Conservation (phyloP, 2,888 invertebrate genomes). For the Gordius sp. region DNA sequence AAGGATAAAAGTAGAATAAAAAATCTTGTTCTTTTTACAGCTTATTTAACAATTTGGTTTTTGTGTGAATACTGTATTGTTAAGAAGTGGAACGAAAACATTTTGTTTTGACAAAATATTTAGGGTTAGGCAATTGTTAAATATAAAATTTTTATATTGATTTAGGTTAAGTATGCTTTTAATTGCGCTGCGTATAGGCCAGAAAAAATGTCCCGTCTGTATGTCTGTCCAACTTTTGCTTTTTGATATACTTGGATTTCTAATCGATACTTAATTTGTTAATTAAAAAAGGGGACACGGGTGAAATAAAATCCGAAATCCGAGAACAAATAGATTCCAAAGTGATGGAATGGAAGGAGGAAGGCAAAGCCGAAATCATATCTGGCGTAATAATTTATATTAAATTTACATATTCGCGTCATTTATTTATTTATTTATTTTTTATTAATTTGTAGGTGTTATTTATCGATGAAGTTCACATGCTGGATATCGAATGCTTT, state of each 20-base stretch:
- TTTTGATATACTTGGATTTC: neutral
- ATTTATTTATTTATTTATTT: neutral
- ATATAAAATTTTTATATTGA: too few species aligned
- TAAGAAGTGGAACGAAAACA: too few species aligned
- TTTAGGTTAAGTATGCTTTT: conserved; percentile 10
- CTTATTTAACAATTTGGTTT: too few species aligned
- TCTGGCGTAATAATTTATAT: conserved; percentile 44
- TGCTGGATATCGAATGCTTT: conserved; percentile 96
- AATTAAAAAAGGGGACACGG: conserved; percentile 55
- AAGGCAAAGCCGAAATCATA: conserved; percentile 92
- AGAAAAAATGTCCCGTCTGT: neutral
- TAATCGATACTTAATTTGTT: neutral
- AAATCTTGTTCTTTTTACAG: too few species aligned
- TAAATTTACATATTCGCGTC: neutral
- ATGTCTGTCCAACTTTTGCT: too few species aligned
- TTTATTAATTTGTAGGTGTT: conserved; percentile 34
- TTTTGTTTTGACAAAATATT: too few species aligned
- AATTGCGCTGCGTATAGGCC: too few species aligned
- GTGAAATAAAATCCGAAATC: conserved; percentile 87
- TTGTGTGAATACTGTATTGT: too few species aligned
- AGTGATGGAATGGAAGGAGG: conserved; percentile 92
- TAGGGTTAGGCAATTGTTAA: too few species aligned
- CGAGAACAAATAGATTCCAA: conserved; percentile 89
- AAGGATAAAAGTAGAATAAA: too few species aligned
- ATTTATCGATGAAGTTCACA: conserved; percentile 88